These are phyloP conservation scores for Brachionichthys hirsutus DNA, from an alignment of 2,113 vertebrate species.

Conservation along the genomic window DNA sequence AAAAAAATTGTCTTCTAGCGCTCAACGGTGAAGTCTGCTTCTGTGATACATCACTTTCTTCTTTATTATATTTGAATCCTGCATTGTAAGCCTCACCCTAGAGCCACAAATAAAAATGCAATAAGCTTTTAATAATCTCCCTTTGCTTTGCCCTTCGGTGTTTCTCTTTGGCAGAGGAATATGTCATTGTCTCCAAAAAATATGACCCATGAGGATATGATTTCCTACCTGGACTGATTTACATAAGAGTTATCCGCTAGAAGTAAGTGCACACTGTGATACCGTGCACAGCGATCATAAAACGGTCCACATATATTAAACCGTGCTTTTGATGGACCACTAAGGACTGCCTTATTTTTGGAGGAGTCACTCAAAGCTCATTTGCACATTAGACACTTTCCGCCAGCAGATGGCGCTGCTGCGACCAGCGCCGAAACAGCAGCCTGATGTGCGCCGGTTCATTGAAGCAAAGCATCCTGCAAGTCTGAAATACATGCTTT, in stretches of 20 bases:
- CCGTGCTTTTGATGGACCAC: conserved; percentile 7
- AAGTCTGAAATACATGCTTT: no score
- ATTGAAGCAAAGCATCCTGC: no score
- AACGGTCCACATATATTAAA: conserved; percentile 12
- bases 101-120: conserved; percentile 78
- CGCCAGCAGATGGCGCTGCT: no score
- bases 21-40: conserved; percentile 58
- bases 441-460: no score
- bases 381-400: no score
- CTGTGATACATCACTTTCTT: conserved; percentile 56
- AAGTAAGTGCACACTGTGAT: conserved; percentile 13
- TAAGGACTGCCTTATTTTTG: no score
- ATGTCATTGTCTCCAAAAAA: conserved; percentile 65
- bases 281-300: background rate
- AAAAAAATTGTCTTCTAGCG: conserved; percentile 17
- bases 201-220: conserved; percentile 66
- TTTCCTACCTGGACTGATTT: conserved; percentile 49
- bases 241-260: conserved; percentile 36
- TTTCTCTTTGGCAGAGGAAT: conserved; percentile 66
- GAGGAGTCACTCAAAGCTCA: no score
- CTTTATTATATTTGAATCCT: conserved; percentile 64
- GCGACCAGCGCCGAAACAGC: no score
- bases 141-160: conserved; percentile 58
- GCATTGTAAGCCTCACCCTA: conserved; percentile 55
- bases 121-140: conserved; percentile 79